Percentiles rank a stretch among this genome's conserved stretches.
Conservation (phyloP, 2,888 invertebrate genomes). For the Marasmarcha lunaedactyla region DNA sequence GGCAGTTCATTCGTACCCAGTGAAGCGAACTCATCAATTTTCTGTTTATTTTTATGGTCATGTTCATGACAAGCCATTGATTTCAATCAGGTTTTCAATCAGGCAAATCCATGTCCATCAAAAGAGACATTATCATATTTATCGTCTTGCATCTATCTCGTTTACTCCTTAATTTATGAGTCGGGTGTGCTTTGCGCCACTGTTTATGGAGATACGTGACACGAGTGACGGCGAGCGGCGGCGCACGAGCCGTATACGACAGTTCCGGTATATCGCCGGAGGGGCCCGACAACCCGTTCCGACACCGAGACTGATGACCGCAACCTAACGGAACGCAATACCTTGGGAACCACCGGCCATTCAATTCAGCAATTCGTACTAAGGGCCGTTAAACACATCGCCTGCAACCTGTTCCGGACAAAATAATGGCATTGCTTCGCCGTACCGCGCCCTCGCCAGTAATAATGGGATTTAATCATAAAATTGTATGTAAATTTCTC, state of each 20-base stretch:
- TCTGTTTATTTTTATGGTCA: slow-evolving; percentile 1
- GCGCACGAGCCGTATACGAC: slow-evolving; percentile 38
- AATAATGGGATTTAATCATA: slow-evolving; percentile 6
- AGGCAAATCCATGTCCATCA: not conserved
- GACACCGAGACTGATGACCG: slow-evolving; percentile 50
- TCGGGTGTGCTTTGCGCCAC: not conserved
- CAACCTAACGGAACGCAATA: slow-evolving; percentile 53
- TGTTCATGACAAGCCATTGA: slow-evolving; percentile 1
- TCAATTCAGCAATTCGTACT: slow-evolving; percentile 30
- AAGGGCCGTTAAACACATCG: slow-evolving; percentile 31
- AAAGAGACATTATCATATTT: slow-evolving; percentile 1
- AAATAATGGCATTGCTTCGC: slow-evolving; percentile 28
- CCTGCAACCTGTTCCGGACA: slow-evolving; percentile 27
- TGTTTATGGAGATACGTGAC: not conserved
- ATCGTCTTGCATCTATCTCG: not conserved
- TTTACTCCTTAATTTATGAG: not conserved
- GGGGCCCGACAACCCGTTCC: slow-evolving; percentile 40
- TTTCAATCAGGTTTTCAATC: slow-evolving; percentile 1
- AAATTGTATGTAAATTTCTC: slow-evolving; percentile 8
- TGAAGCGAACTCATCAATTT: not conserved
- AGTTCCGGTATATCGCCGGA: slow-evolving; percentile 53
- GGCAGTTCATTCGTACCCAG: not conserved
- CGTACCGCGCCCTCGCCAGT: slow-evolving; percentile 3
- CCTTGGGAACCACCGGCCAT: slow-evolving; percentile 31
- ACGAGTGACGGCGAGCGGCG: not conserved